Conservation (phyloP, 2,113 vertebrate species). For the western clawed frog (Xenopus tropicalis) region DNA sequence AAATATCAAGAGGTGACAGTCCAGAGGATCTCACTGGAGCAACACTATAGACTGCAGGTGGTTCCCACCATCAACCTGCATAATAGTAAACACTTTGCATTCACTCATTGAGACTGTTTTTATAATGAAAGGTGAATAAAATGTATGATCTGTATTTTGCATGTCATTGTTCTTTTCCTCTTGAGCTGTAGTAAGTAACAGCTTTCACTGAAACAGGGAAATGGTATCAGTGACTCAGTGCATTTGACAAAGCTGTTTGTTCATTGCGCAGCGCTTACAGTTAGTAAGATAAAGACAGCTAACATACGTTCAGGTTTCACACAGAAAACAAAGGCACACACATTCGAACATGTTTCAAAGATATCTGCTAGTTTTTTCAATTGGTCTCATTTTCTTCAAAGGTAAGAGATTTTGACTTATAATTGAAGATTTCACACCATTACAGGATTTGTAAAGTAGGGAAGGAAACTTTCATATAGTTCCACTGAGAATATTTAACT, state of each 20-base stretch:
- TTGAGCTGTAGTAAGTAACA: background rate
- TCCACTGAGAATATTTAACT: too few relatives aligned
- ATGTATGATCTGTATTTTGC: too few relatives aligned
- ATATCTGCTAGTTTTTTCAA: background rate
- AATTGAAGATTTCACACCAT: background rate
- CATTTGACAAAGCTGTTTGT: background rate
- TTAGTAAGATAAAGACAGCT: background rate
- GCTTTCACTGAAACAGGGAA: background rate
- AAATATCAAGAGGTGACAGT: too few relatives aligned
- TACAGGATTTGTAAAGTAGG: too few relatives aligned
- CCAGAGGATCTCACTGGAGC: too few relatives aligned
- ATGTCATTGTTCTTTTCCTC: background rate
- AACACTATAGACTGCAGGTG: too few relatives aligned
- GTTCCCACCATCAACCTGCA: too few relatives aligned
- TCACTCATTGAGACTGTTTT: too few relatives aligned
- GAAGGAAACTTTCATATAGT: too few relatives aligned
- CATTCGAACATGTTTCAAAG: background rate
- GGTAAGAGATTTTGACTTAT: background rate
- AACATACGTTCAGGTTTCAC: background rate
- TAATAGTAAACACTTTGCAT: too few relatives aligned
- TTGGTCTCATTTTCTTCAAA: background rate
- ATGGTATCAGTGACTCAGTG: background rate
- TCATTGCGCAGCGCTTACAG: background rate
- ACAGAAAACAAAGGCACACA: background rate
- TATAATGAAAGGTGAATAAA: too few relatives aligned